Percentiles rank a stretch among this genome's conserved stretches.
These are phyloP conservation scores for Amblyraja radiata DNA, from an alignment of 2,797 vertebrate genomes.

Conservation along the genomic window DNA sequence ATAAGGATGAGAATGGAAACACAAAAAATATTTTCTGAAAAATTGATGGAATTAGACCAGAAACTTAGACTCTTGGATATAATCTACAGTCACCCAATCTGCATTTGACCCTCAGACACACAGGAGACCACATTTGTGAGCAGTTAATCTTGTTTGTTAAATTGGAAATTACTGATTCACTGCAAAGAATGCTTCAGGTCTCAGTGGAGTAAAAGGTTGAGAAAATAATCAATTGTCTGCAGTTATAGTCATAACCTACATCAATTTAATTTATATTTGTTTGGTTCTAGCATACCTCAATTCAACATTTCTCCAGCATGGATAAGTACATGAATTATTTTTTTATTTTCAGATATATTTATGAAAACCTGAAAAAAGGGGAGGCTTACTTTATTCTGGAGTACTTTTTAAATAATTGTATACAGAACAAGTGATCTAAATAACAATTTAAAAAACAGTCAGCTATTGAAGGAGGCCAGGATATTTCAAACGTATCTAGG, in stretches of 20 bases:
- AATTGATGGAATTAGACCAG: too few relatives aligned
- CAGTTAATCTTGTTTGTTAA: too few relatives aligned
- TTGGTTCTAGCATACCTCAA: not conserved
- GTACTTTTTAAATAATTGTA: not conserved
- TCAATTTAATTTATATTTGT: not conserved
- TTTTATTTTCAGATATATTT: not conserved
- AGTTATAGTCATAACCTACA: not conserved
- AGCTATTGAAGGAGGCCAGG: not conserved
- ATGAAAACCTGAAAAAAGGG: constrained; percentile 4
- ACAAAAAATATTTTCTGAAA: too few relatives aligned
- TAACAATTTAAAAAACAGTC: not conserved
- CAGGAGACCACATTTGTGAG: too few relatives aligned
- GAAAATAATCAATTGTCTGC: not conserved
- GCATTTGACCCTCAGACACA: too few relatives aligned
- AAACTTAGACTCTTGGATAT: too few relatives aligned
- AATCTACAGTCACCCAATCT: too few relatives aligned
- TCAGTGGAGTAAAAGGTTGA: too few relatives aligned
- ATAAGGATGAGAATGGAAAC: too few relatives aligned
- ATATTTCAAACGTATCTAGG: not conserved
- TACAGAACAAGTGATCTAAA: not conserved
- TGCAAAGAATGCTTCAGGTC: too few relatives aligned
- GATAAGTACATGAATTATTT: not conserved
- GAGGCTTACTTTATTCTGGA: not conserved
- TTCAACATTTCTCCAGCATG: not conserved
- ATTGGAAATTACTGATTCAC: too few relatives aligned